Evolutionary conservation across 2,113 vertebrate genomes (phyloP), one percentile per base, ranked within the genome.

Genomic region (Oceanites oceanicus): DNA sequence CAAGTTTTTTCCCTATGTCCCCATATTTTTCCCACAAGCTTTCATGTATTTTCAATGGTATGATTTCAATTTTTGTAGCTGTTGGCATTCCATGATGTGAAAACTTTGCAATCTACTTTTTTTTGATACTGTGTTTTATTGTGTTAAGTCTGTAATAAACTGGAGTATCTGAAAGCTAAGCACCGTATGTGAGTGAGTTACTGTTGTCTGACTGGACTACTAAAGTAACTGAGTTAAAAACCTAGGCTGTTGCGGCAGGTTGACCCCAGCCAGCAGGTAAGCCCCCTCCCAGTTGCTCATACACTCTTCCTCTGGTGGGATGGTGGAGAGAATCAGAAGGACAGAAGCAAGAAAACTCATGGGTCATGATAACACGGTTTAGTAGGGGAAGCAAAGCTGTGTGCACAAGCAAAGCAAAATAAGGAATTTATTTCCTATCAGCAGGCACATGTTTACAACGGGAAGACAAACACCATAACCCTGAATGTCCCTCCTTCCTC

Each of bases 131-230:
- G 17, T 82, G 34, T 78, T 95, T 94, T 84, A 59, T 58, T 92
- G 36, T 55, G 66, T 86, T 80, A 88, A 79, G 29, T 83, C 52
- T 63, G 6, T 92, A 84, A 94, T 96, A 95, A 96, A 94, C 68
- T 84, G 59, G 42, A 77, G 34, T 81, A 71, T 76, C 53, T 82
- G 75, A 79, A 94, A 93, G 42, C 72, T 26, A 32, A 86, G 36
- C 27, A 52, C 18, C 2, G 0, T 7, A 15, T 55, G 21, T 84
- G 76, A 78, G 44, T 36, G 2, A 40, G 30, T 61, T 65, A 17
- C 23, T 84, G 17, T 88, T 94, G 45, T 76, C 15, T 86, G 56
- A 55, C 30, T 56, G 58, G 26, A 20, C 50, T 76, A 5, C 21
- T 70, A 2, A 29, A 70, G 56, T 34, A 34, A 47, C 47, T 2